A percentile compares a stretch with the other conserved stretches of the same genome.
Conservation (phyloP, 2,888 invertebrate species). For the Euproctis similis region DNA sequence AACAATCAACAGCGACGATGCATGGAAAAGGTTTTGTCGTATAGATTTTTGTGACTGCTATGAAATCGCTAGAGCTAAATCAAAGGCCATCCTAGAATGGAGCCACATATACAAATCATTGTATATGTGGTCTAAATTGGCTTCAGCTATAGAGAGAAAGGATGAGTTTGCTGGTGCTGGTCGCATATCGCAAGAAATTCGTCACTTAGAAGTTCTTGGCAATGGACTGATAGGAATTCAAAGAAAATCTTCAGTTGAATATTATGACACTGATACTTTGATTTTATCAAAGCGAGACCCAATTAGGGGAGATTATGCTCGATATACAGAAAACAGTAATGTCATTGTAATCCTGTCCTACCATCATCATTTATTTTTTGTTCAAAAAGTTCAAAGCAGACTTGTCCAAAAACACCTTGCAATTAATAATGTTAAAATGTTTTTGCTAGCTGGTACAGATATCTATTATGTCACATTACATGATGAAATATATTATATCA, state of each 20-base stretch:
- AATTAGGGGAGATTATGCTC: constrained; percentile 36
- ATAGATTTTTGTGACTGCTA: constrained; percentile 34
- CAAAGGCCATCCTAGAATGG: constrained; percentile 31
- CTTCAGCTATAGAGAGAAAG: constrained; percentile 27
- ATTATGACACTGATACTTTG: constrained; percentile 42
- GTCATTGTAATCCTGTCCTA: constrained; percentile 29
- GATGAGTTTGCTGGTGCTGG: constrained; percentile 52
- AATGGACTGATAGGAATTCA: constrained; percentile 45
- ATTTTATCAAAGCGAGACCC: constrained; percentile 20
- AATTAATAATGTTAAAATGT: constrained; percentile 38
- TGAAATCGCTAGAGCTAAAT: constrained; percentile 30
- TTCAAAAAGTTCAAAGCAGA: constrained; percentile 23
- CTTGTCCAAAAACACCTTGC: constrained; percentile 24
- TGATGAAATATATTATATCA: constrained; percentile 38
- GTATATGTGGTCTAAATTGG: constrained; percentile 41
- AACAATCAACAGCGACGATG: constrained; percentile 25
- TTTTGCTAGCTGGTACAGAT: constrained; percentile 25
- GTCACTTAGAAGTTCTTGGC: constrained; percentile 33
- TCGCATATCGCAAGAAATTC: constrained; percentile 33
- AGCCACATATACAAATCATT: constrained; percentile 48
- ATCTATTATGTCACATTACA: constrained; percentile 36
- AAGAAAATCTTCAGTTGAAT: constrained; percentile 34
- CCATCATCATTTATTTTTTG: constrained; percentile 29
- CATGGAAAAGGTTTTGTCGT: constrained; percentile 42
- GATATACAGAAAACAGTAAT: constrained; percentile 40